phyloP scores from a whole-genome alignment of 92 coral and sea anemone genomes.

The Heliopora coerulea region DNA sequence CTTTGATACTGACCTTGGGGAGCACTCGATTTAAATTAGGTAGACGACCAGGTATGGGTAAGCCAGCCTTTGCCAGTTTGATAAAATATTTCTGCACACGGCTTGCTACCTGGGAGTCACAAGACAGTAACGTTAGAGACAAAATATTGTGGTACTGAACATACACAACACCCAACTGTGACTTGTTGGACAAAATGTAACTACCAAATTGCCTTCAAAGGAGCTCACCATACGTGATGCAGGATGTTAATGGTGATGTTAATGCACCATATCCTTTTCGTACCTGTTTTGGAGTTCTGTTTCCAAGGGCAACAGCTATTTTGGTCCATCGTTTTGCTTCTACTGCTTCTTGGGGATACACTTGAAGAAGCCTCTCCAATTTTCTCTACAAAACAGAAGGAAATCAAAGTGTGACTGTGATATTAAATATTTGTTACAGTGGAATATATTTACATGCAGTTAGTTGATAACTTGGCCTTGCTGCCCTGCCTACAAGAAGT shows the following conservation, averaged over 20 bases:
- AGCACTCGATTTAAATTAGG: slow-evolving; percentile 79
- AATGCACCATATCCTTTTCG: no score
- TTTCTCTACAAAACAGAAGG: slow-evolving; percentile 65
- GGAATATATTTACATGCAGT: no score
- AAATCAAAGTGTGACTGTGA: no score
- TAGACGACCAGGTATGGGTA: slow-evolving; percentile 90
- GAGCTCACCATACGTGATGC: no score
- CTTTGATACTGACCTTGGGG: slow-evolving; percentile 56
- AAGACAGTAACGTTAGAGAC: no score
- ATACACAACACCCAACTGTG: no score
- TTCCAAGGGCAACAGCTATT: slow-evolving; percentile 87
- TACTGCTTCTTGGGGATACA: slow-evolving; percentile 90
- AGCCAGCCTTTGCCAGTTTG: slow-evolving; percentile 83
- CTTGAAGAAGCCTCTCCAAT: slow-evolving; percentile 81
- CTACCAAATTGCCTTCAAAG: not conserved
- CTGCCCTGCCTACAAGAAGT: no score
- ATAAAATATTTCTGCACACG: slow-evolving; percentile 96
- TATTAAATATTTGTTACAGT: no score
- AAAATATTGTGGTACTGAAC: no score
- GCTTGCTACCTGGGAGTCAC: slow-evolving; percentile 87
- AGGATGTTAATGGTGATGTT: no score
- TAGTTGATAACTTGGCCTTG: no score
- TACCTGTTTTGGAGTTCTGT: slow-evolving; percentile 95
- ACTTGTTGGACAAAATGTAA: no score
- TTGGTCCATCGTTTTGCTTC: slow-evolving; percentile 96